Evolutionary conservation across 2,888 invertebrate species (phyloP).

Genomic region (Eupithecia tripunctaria): DNA sequence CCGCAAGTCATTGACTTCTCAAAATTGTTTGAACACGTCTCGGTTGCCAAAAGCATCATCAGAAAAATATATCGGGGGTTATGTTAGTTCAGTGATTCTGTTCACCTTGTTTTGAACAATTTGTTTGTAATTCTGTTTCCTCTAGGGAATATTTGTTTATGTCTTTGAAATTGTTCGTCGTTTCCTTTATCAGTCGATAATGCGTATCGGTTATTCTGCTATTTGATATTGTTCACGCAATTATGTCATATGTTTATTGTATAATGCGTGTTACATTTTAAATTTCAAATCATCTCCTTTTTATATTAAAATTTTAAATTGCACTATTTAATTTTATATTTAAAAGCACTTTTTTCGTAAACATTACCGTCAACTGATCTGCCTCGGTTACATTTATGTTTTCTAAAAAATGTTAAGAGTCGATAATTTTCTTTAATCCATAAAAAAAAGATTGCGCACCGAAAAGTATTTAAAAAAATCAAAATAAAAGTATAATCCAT

Average conservation of each 20-base stretch:
- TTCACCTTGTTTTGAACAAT: constrained; percentile 62
- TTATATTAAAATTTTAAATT: background rate
- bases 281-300: background rate
- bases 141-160: constrained; percentile 58
- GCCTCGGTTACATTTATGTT: background rate
- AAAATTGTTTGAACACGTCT: constrained; percentile 69
- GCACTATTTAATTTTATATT: too few relatives aligned
- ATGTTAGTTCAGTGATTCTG: constrained; percentile 31
- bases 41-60: constrained; percentile 69
- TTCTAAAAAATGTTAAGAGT: background rate
- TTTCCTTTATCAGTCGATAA: constrained; percentile 37
- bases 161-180: constrained; percentile 36
- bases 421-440: background rate
- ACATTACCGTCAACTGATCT: background rate
- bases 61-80: constrained; percentile 45
- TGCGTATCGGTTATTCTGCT: constrained; percentile 12
- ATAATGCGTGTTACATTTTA: background rate
- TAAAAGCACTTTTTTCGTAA: background rate
- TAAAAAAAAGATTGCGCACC: too few relatives aligned
- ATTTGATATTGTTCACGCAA: constrained; percentile 3
- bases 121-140: constrained; percentile 68
- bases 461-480: too few relatives aligned
- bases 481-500: too few relatives aligned
- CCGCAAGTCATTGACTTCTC: constrained; percentile 73
- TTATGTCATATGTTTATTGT: constrained; percentile 9